Evolutionary conservation across 1,140 invertebrate species (phyloP).

Genomic region (Oreohelix idahoensis): DNA sequence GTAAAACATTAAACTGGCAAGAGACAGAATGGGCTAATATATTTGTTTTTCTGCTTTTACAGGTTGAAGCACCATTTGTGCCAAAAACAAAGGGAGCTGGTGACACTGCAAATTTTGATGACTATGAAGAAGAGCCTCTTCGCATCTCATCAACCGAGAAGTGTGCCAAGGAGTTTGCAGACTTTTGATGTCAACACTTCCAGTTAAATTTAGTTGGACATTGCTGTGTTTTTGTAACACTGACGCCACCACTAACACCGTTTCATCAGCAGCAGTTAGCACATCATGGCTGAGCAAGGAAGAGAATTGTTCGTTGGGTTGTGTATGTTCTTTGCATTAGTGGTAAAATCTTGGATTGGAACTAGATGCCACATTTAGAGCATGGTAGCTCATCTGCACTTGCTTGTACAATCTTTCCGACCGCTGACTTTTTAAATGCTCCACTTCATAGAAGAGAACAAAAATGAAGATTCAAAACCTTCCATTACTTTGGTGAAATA

Average conservation of each 20-base stretch:
- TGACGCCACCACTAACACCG: not conserved
- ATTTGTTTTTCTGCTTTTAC: not conserved
- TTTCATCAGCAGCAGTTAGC: not conserved
- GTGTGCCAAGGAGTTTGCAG: constrained; percentile 76
- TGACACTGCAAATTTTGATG: constrained; percentile 78
- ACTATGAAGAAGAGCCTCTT: constrained; percentile 77
- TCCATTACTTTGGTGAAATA: too few relatives aligned
- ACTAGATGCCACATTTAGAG: not conserved
- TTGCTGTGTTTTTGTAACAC: not conserved
- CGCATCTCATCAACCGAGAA: constrained; percentile 73
- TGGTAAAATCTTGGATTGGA: not conserved
- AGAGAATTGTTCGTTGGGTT: not conserved
- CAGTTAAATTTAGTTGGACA: not conserved
- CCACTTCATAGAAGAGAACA: too few relatives aligned
- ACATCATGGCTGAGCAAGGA: not conserved
- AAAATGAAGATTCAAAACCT: too few relatives aligned
- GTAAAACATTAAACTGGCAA: too few relatives aligned
- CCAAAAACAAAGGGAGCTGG: constrained; percentile 76
- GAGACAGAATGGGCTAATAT: too few relatives aligned
- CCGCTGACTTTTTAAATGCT: too few relatives aligned
- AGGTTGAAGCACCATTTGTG: constrained; percentile 76
- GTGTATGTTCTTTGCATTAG: not conserved
- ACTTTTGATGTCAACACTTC: constrained; percentile 73
- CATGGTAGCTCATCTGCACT: not conserved
- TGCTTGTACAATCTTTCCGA: too few relatives aligned